These are phyloP conservation scores for Chrysemys picta DNA, from an alignment of 2,113 vertebrate genomes.

Conservation along the genomic window DNA sequence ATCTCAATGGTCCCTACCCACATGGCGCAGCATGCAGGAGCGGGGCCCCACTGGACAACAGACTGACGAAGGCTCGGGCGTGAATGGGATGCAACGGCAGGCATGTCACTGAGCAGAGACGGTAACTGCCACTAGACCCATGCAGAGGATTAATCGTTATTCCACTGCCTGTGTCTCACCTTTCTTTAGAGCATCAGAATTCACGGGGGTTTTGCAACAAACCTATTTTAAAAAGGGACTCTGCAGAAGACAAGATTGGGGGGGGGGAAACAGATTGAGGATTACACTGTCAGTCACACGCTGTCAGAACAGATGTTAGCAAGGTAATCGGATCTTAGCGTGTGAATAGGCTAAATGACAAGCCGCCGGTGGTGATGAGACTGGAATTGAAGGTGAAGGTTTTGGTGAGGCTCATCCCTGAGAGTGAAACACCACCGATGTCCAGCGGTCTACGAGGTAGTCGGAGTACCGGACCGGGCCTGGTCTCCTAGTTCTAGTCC, in stretches of 20 bases:
- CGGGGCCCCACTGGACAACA: not conserved
- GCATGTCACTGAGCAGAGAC: not conserved
- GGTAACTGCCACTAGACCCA: fast-evolving
- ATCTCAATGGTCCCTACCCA: not conserved
- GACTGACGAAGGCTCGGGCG: not conserved
- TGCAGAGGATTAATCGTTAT: not conserved
- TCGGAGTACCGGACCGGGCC: fast-evolving
- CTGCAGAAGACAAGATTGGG: conserved; percentile 25
- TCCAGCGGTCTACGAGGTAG: fast-evolving
- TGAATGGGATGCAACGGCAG: not conserved
- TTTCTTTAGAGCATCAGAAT: not conserved
- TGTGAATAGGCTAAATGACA: not conserved
- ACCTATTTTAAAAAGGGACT: not conserved
- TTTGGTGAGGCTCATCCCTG: not conserved
- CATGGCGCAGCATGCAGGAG: not conserved
- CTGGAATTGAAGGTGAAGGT: not conserved
- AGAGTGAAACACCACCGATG: fast-evolving
- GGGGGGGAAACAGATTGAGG: conserved; percentile 26
- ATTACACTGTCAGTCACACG: conserved; percentile 26
- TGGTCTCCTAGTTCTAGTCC: not conserved
- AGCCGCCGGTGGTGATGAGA: fast-evolving
- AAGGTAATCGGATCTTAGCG: not conserved
- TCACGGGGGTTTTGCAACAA: not conserved
- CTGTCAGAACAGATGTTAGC: conserved; percentile 28
- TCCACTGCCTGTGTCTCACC: not conserved